Base-by-base conservation (phyloP, 2,888 invertebrate species). In the Palloptera scutellata region DNA sequence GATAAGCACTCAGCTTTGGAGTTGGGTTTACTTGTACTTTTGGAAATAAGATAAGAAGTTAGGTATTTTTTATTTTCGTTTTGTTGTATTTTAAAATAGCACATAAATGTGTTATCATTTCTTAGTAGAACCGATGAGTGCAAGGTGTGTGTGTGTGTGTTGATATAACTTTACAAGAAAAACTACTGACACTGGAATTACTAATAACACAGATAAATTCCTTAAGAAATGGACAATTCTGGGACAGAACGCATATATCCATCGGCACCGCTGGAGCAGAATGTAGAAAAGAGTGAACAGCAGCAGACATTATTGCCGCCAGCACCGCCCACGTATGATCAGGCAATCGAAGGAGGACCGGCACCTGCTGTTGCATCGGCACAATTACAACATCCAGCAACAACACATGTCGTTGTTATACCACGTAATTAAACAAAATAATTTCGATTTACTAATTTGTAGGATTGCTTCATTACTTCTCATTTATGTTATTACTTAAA, bases 251-350 rank as follows among this genome's bases (percentile, higher is more conserved):
- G 67, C 20, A 72, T 77, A 5, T 72, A 78, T 64, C 78, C 79
- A 5, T 64, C 75, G 5, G 60, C 71, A 1, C 54, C 76, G 68
- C 68, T 78, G 54, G 80, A 79, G 59, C 58, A 66, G 58, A 42
- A 17, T 52, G n/a, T 67, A 11, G 66, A 73, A 11, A 65, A 70
- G 12, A 55, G 66, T 43, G 70, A 70, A 59, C 62, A 73, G 15
- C 76, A 79, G 19, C 73, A 80, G 8, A 19, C 52, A 4, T 8
- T 55, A 42, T 30, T 13, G 8, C 77, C 61, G 52, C 48, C 68
- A 10, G 61, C 62, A 19, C 74, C 75, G 40, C 75, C 81, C 15
- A 77, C 73, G 2, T 81, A 81, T 40, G 78, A 79, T 61, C 81
- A 81, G 69, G 81, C 80, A 13, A 79, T 63, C 12, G 63, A 20